These are phyloP conservation scores for Melanotaenia duboulayi DNA, from an alignment of 2,113 vertebrate species.

Conservation along the genomic window DNA sequence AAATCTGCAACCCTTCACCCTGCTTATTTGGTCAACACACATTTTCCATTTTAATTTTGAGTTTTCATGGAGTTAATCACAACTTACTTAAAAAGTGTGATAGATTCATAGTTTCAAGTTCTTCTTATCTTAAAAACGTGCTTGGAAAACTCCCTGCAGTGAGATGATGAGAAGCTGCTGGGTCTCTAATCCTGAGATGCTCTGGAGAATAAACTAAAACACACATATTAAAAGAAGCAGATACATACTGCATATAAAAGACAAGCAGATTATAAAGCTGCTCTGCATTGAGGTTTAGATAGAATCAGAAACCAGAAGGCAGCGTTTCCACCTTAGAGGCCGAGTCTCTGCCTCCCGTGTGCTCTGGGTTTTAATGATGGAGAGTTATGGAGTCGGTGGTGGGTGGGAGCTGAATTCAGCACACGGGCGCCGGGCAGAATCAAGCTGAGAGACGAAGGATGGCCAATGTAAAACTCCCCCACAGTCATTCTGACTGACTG, in stretches of 20 bases:
- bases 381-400: background rate
- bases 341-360: background rate
- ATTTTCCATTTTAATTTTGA: too few species aligned
- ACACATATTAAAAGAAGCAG: background rate
- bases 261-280: too few species aligned
- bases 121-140: too few species aligned
- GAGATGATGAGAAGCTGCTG: conserved; percentile 31
- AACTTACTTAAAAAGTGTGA: too few species aligned
- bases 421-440: background rate
- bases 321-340: background rate
- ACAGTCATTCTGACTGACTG: background rate
- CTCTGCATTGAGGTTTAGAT: too few species aligned
- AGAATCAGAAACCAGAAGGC: conserved; percentile 7
- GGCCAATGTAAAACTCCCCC: background rate
- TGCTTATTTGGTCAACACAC: too few species aligned
- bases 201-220: conserved; percentile 26
- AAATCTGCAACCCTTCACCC: too few species aligned
- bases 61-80: too few species aligned
- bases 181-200: background rate
- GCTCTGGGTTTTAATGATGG: conserved; percentile 16
- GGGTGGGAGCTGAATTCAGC: background rate
- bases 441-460: background rate
- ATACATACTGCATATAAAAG: background rate
- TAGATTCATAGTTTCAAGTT: too few species aligned
- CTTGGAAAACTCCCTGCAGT: too few species aligned